Evolutionary conservation across 2,888 invertebrate genomes (phyloP).

Genomic region (Trilocha varians): DNA sequence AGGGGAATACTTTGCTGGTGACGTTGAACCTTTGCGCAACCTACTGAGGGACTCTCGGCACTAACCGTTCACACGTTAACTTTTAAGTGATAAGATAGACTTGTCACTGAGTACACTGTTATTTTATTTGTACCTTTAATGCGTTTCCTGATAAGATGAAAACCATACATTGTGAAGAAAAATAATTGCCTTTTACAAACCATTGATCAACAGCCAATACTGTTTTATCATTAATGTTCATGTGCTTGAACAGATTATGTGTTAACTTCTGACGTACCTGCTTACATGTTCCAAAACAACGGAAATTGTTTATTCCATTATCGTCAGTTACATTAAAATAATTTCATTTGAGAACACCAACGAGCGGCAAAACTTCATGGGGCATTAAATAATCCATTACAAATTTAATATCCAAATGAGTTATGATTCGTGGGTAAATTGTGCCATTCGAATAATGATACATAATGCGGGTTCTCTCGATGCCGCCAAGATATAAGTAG

Average conservation of each 20-base stretch:
- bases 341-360: no score
- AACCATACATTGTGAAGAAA: no score
- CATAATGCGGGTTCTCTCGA: constrained; percentile 57
- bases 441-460: constrained; percentile 67
- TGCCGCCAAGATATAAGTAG: constrained; percentile 30
- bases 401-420: constrained; percentile 51
- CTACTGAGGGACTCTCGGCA: background rate
- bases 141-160: no score
- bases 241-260: no score
- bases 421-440: constrained; percentile 58
- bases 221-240: no score
- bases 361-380: background rate
- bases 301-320: no score
- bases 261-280: no score
- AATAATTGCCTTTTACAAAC: no score
- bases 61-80: background rate
- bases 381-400: constrained; percentile 52
- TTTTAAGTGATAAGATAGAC: background rate
- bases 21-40: background rate
- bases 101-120: background rate
- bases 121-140: no score
- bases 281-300: no score
- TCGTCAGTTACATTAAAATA: no score
- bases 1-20: background rate
- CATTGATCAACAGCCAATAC: no score